These are phyloP conservation scores for Iselma pallidipennis DNA, from an alignment of 2,888 invertebrate species.

Conservation along the genomic window DNA sequence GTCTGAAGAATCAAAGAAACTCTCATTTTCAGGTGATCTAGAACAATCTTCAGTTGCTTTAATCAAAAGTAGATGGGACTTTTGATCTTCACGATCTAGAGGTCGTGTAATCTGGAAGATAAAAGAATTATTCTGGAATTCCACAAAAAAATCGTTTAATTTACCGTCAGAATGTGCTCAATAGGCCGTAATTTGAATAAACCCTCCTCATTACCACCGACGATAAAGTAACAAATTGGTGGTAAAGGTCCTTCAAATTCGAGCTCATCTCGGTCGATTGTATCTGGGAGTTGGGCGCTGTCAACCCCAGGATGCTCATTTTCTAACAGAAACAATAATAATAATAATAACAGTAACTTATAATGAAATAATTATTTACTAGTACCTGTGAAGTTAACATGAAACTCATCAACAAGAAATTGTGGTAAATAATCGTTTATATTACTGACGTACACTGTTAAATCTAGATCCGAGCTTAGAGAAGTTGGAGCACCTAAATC, in stretches of 20 bases:
- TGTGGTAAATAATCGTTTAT: constrained; percentile 89
- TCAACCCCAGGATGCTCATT: constrained; percentile 67
- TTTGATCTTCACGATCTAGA: constrained; percentile 74
- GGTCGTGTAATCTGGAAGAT: constrained; percentile 59
- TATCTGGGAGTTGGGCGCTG: constrained; percentile 72
- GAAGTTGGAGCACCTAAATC: constrained; percentile 88
- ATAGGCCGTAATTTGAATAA: constrained; percentile 73
- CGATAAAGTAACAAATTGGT: constrained; percentile 90
- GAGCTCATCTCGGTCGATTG: constrained; percentile 83
- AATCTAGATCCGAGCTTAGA: constrained; percentile 82
- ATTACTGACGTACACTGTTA: constrained; percentile 85
- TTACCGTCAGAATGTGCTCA: constrained; percentile 71
- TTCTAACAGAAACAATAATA: constrained; percentile 57
- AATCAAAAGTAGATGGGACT: constrained; percentile 71
- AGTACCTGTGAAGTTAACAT: constrained; percentile 72
- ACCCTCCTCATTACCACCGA: constrained; percentile 78
- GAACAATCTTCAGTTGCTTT: constrained; percentile 85
- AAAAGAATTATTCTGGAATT: constrained; percentile 10
- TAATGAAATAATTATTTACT: constrained; percentile 2
- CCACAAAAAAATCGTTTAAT: constrained; percentile 27
- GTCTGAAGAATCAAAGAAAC: constrained; percentile 62
- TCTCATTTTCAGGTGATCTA: constrained; percentile 61
- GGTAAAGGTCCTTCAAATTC: constrained; percentile 77
- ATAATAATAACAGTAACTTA: neutral
- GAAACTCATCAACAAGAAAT: constrained; percentile 73